Evolutionary conservation across 37 sponge, comb jelly and placozoan genomes (phyloP), one percentile per base, ranked within the genome.

Genomic region (Axinella damicornis): DNA sequence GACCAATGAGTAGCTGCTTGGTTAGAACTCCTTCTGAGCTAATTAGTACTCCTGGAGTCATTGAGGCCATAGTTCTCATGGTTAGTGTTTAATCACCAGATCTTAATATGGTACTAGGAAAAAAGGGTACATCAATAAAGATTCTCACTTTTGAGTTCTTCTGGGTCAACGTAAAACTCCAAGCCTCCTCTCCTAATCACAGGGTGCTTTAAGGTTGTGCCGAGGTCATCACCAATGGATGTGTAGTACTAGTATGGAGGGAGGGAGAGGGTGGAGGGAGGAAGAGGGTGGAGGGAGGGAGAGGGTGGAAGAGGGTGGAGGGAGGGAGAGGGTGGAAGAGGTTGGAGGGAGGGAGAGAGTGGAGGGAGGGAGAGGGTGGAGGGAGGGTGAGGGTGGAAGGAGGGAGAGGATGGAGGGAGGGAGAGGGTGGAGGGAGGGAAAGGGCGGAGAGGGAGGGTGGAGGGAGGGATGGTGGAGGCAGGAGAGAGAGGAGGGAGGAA

Each of bases 131-230:
- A 32, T 34, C 32, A 58, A 54, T 22, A 35, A 32, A 52, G 69
- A 17, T 31, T 31, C 15, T 63, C 30, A 87, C 87, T 80, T 13
- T 62, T 53, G 18, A 87, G 81, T 16, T 55, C 30, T 12, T 87
- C 65, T 9, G 53, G 52, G 65, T 87, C 87, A 19, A 87, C 56
- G 38, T 65, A 73, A 81, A 63, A 87, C 62, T 87, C 87, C 67
- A 87, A 55, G 18, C n/a, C 37, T 12, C 87, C 66, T 28, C 67
- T 67, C 60, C 88, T 81, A 13, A 58, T 37, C 41, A 74, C 77
- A 39, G 83, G 89, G 5, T 73, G 73, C 19, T 37, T 38, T 6
- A 88, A 75, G 21, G 34, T 41, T 18, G 40, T 79, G 16, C 73
- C 74, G 27, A 79, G 54, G 20, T 58, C 28, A 28, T 28, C 74